Evolutionary conservation across 2,113 vertebrate genomes (phyloP), one percentile per base, ranked within the genome.

Genomic region (Crotophaga sulcirostris): DNA sequence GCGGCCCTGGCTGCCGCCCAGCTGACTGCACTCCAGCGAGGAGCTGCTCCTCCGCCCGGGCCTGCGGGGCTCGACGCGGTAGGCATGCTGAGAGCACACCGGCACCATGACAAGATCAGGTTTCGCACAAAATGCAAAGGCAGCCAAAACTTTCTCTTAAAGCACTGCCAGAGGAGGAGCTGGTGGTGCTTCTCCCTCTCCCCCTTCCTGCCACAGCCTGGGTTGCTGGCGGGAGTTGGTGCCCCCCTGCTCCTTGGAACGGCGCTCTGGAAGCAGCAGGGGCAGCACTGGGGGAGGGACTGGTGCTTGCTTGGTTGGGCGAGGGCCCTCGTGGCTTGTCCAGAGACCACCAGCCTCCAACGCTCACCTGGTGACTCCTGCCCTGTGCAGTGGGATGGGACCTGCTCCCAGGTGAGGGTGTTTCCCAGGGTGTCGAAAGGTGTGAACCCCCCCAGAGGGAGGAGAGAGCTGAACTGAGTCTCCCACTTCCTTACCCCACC

Each of bases 241-340:
- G 0, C 68, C n/a, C 13, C 10, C 34, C 74, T 0, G 38, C 49
- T 45, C 25, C 64, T 15, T 54, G 16, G 14, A 12, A 2, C 42
- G 17, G 77, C 58, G 7, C 34, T 70, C 38, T 2, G 67, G 62
- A 20, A 25, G 28, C 60, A 3, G 62, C 0, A 1, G 2, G 47
- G 47, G 62, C 70, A 63, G 70, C 24, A n/a, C 45, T 6, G 0
- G 38, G 3, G 42, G 2, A 15, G 36, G 42, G 28, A 4, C 8
- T 6, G n/a, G 49, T 5, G 0, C 36, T 38, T 3, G 8, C 0
- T 3, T 0, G 49, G 58, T 66, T 11, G 3, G 25, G 5, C 0
- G 4, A 36, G 38, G 4, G 74, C 18, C 85, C 40, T 14, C 3
- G 1, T 59, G 26, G 23, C 49, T 23, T 2, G n/a, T 21, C 23